phyloP scores from a whole-genome alignment of 2,113 vertebrate genomes.

The Tenebrosternarchus preto region DNA sequence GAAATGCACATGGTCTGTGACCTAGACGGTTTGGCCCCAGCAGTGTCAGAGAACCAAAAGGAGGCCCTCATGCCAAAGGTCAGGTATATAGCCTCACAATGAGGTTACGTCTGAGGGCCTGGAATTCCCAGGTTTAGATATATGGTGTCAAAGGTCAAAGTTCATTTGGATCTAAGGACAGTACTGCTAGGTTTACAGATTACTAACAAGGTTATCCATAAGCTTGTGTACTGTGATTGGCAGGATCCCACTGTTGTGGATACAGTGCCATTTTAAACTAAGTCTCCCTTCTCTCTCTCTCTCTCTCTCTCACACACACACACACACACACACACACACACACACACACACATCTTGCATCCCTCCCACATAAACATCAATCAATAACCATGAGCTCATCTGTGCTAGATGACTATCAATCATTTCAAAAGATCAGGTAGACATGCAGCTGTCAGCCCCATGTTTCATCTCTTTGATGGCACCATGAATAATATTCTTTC shows the following conservation, averaged over 20 bases:
- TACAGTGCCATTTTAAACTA: neutral
- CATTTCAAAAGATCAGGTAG: conserved; percentile 8
- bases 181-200: conserved; percentile 26
- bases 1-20: neutral
- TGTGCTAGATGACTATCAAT: neutral
- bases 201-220: conserved; percentile 8
- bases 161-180: conserved; percentile 9
- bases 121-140: conserved; percentile 17
- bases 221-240: conserved; percentile 15
- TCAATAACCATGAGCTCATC: neutral
- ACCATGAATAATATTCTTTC: conserved; percentile 39
- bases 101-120: conserved; percentile 41
- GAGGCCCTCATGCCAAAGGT: conserved; percentile 41
- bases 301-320: neutral
- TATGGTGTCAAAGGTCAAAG: conserved; percentile 41
- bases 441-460: conserved; percentile 8
- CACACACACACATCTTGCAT: conserved; percentile 48
- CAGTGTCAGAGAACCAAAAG: conserved; percentile 15
- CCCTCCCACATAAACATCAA: neutral
- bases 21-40: conserved; percentile 2
- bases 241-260: neutral
- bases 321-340: neutral
- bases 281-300: neutral
- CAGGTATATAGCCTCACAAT: conserved; percentile 38
- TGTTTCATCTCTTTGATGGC: conserved; percentile 21